Evolutionary conservation across 2,797 vertebrate genomes (phyloP).

Genomic region (Catharus ustulatus): DNA sequence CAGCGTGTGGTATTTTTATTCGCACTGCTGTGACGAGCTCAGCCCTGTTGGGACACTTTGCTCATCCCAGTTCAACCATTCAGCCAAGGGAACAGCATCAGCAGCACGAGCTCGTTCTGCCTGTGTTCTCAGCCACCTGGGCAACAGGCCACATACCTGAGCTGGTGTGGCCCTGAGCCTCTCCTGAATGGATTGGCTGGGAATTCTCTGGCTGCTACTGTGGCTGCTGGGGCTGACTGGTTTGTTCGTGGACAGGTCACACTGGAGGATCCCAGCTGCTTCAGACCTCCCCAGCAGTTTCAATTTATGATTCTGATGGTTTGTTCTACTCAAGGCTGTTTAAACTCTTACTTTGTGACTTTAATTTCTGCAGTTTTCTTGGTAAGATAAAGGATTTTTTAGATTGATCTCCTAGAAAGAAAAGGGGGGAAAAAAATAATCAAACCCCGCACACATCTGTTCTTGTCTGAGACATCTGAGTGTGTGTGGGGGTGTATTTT

Average conservation of each 20-base stretch:
- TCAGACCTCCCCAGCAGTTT: background rate
- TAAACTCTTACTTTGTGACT: background rate
- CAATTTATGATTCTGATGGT: background rate
- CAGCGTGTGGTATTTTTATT: background rate
- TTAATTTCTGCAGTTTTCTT: background rate
- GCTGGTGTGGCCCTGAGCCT: background rate
- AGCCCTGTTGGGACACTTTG: background rate
- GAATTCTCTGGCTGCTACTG: background rate
- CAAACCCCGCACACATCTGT: background rate
- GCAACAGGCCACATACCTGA: background rate
- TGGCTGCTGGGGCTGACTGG: background rate
- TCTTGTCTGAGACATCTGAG: background rate
- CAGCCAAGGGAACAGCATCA: background rate
- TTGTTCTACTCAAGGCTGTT: background rate
- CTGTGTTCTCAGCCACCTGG: background rate
- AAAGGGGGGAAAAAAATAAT: background rate
- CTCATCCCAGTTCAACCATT: background rate
- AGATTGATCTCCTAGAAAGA: background rate
- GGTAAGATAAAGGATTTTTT: background rate
- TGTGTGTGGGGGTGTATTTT: background rate
- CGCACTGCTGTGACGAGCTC: background rate
- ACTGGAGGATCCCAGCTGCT: background rate
- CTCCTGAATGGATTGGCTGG: background rate
- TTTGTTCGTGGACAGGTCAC: background rate
- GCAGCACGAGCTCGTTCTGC: background rate